Evolutionary conservation across 1,140 invertebrate species (phyloP), one percentile per base, ranked within the genome.

Genomic region (Temnothorax longispinosus): DNA sequence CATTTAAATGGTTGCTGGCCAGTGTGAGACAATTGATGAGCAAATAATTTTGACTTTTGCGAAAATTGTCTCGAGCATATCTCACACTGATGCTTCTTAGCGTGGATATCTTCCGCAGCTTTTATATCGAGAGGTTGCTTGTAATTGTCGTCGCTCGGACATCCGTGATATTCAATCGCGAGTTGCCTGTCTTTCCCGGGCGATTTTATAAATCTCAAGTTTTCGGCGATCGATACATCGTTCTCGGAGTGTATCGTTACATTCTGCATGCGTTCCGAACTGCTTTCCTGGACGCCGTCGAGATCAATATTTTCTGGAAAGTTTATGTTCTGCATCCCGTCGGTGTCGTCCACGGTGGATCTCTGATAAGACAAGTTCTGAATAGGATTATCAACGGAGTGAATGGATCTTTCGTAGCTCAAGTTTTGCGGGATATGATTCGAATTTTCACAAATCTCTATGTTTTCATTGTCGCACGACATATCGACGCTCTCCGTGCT

Each of bases 41-140:
- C 91, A 56, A 93, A 78, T 7, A 96, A 90, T 89, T 96, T 95
- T 0, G 94, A 95, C 84, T 94, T 95, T 69, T 95, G 93, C 0
- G 78, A 78, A 85, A 96, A 96, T 27, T 90, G 82, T 90, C 94
- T 95, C 0, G 89, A 88, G 82, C 96, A 96, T 27, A 93, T 71
- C 2, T 94, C 91, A 88, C 96, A 96, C 41, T 93, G 94, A 41
- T 93, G 93, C 8, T 72, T 93, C 65, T 93, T 95, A 0, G 41
- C 11, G 1, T 91, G 50, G 4, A 38, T 0, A 47, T 64, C 62
- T 7, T 74, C 50, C 0, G 44, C 5, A 6, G 35, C 32, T 71
- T 88, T 86, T n/a, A 56, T 27, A 1, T 84, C 80, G 2, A 78
- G 13, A n/a, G 77, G 8, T 38, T 81, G 62, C 50, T 87, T 78